Evolutionary conservation across 2,797 vertebrate species (phyloP), one percentile per base, ranked within the genome.

Genomic region (Apogon hyalosoma): DNA sequence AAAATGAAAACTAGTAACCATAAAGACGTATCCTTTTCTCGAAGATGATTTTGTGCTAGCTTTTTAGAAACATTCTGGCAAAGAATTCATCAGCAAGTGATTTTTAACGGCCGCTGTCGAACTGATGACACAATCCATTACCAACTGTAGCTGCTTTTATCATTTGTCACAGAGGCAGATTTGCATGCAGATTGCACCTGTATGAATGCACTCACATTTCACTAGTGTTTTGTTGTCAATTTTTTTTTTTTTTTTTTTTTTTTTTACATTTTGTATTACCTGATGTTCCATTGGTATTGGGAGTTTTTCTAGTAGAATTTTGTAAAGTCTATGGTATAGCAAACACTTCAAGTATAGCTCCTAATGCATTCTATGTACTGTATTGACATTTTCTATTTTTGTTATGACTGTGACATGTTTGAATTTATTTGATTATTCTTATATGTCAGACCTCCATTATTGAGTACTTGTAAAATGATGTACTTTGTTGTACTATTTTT

Each of bases 271-370:
- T 90, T 90, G 64, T 91, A 90, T 90, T 82, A 89, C 75, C 80
- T 88, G 77, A 86, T 89, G 83, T 89, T 89, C 72, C 87, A 89
- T 88, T 81, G 82, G 79, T 89, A 88, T 86, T 87, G 88, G 90
- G 90, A 91, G 88, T 89, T 87, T 92, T 94, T 92, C 86, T 93
- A 93, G 91, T 92, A 86, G 83, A 86, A 88, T 93, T 93, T 94
- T 94, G 91, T 93, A 92, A 92, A 91, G 89, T 91, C 83, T 92
- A 90, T 83, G 73, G 83, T 87, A 88, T 90, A 90, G 85, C 81
- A 88, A 88, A 91, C 83, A 90, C 84, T 83, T 91, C 76, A 86
- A 81, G 65, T 90, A 88, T 87, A 86, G 89, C 84, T 92, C 91
- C 89, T 88, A 83, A 88, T 88, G 80, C 89, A 90, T 91, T 89